Conservation (phyloP, 2,797 vertebrate species). For the Arremon aurantiirostris region DNA sequence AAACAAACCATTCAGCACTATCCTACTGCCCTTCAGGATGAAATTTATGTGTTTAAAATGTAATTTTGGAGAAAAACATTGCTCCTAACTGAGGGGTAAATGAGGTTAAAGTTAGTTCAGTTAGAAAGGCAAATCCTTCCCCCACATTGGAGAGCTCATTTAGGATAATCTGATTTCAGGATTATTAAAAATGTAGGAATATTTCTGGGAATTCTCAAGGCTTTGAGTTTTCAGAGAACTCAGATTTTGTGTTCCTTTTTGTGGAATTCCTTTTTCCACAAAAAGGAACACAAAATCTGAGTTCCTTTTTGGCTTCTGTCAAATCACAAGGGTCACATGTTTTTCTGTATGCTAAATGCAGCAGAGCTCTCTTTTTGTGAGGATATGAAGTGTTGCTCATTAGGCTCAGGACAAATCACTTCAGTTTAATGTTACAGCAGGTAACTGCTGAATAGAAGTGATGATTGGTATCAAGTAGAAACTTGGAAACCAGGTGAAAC, state of each 20-base stretch:
- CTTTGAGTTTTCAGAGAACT: neutral
- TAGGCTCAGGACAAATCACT: neutral
- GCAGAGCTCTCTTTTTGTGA: neutral
- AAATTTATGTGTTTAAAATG: neutral
- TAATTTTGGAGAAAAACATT: neutral
- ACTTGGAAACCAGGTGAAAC: neutral
- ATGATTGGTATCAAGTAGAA: neutral
- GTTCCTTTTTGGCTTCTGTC: neutral
- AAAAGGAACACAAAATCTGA: too few relatives aligned
- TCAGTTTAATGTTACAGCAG: neutral
- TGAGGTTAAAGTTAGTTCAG: neutral
- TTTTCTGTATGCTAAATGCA: neutral
- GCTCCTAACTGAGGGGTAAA: neutral
- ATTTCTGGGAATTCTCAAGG: neutral
- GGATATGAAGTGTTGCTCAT: neutral
- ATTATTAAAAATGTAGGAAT: neutral
- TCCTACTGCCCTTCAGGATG: neutral
- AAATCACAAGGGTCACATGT: neutral
- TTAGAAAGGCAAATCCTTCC: neutral
- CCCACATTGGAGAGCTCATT: neutral
- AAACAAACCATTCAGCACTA: neutral
- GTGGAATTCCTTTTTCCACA: too few relatives aligned
- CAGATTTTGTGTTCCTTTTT: neutral
- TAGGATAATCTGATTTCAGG: neutral
- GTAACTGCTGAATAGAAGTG: neutral